Evolutionary conservation across 2,888 invertebrate species (phyloP).

Genomic region (Sisyra nigra): DNA sequence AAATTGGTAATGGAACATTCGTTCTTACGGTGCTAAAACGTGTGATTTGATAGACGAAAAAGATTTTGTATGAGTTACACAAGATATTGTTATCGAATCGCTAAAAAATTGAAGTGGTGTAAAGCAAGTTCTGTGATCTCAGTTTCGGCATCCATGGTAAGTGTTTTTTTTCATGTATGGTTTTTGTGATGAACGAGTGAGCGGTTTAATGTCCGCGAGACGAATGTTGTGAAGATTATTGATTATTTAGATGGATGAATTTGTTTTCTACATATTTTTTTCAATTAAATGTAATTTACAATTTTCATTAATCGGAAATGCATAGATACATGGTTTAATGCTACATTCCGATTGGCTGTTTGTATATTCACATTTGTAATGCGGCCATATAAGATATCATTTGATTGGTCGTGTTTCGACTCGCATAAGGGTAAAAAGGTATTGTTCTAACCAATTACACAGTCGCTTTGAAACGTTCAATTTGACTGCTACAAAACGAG

Average conservation of each 20-base stretch:
- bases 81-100: too few species aligned
- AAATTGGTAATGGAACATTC: not conserved
- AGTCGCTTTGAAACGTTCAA: conserved; percentile 19
- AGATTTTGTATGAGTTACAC: too few species aligned
- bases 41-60: conserved; percentile 2
- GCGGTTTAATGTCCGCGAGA: too few species aligned
- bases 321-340: conserved; percentile 11
- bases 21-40: not conserved
- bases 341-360: conserved; percentile 25
- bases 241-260: too few species aligned
- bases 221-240: too few species aligned
- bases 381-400: conserved; percentile 26
- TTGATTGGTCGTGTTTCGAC: conserved; percentile 31
- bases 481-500: conserved; percentile 9
- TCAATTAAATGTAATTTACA: too few species aligned
- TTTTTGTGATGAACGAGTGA: too few species aligned
- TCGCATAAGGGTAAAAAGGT: conserved; percentile 29
- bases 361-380: conserved; percentile 30
- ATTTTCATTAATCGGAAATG: conserved; percentile 6
- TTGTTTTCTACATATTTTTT: too few species aligned
- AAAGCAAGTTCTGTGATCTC: too few species aligned
- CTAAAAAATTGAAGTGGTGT: too few species aligned
- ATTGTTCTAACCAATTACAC: conserved; percentile 33
- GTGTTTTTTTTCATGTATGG: too few species aligned
- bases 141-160: too few species aligned